Evolutionary conservation across 2,888 invertebrate genomes (phyloP).

Genomic region (Lithophane semibrunnea): DNA sequence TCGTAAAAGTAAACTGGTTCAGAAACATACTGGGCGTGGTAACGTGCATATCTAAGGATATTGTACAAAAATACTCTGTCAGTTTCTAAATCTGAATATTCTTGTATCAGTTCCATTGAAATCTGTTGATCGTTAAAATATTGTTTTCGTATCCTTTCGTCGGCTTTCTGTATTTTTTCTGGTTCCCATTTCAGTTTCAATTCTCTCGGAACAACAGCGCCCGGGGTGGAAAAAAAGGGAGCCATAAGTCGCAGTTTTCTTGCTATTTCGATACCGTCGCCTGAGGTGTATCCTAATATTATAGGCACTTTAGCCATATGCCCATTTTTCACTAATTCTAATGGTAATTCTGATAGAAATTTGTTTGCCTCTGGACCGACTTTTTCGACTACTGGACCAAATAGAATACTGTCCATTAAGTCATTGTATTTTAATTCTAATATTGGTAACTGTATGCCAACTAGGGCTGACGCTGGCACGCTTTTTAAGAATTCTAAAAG

Average conservation of each 20-base stretch:
- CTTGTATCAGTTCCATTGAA: constrained; percentile 74
- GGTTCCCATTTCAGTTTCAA: constrained; percentile 78
- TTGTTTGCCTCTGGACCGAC: constrained; percentile 73
- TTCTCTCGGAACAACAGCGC: constrained; percentile 84
- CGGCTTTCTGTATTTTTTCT: constrained; percentile 73
- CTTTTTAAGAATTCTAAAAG: constrained; percentile 79
- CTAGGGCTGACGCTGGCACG: constrained; percentile 77
- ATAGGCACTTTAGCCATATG: constrained; percentile 80
- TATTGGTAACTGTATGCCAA: constrained; percentile 80
- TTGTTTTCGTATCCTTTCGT: constrained; percentile 78
- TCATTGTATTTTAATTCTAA: constrained; percentile 75
- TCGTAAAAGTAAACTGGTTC: constrained; percentile 82
- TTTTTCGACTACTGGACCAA: constrained; percentile 86
- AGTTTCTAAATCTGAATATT: constrained; percentile 79
- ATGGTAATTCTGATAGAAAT: constrained; percentile 79
- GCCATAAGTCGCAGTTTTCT: constrained; percentile 74
- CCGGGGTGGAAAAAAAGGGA: constrained; percentile 71
- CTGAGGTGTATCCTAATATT: constrained; percentile 85
- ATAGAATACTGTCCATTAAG: constrained; percentile 80
- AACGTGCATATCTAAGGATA: constrained; percentile 81
- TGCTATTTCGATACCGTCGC: constrained; percentile 86
- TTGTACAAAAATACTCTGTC: constrained; percentile 83
- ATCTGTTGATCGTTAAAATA: constrained; percentile 80
- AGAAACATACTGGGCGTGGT: constrained; percentile 69
- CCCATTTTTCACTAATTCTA: constrained; percentile 76